A percentile compares a stretch with the other conserved stretches of the same genome.
Conservation (phyloP, 2,888 invertebrate genomes). For the Girardia tigrina region DNA sequence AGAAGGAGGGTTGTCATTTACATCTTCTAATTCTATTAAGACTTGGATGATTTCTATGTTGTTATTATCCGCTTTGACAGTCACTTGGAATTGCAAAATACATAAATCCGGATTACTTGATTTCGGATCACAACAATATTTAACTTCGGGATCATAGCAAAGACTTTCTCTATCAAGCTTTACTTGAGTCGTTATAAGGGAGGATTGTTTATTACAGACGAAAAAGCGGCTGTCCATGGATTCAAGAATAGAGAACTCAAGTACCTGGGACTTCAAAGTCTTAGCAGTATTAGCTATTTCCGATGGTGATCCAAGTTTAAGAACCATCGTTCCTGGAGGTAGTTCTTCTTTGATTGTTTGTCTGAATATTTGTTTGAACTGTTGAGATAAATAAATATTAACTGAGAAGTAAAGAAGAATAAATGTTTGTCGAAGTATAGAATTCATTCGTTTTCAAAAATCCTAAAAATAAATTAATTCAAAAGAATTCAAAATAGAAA, state of each 20-base stretch:
- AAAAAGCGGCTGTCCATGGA: background rate
- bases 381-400: background rate
- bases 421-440: no score
- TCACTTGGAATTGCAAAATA: constrained; percentile 24
- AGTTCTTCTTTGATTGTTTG: constrained; percentile 16
- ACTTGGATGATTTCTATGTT: constrained; percentile 23
- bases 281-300: background rate
- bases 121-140: constrained; percentile 16
- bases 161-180: constrained; percentile 21
- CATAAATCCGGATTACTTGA: constrained; percentile 15
- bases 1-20: constrained; percentile 30
- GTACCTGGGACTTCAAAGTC: background rate
- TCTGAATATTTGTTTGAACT: background rate
- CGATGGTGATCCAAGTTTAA: background rate
- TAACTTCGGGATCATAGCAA: constrained; percentile 20
- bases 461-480: no score
- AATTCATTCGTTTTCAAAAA: no score
- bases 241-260: background rate
- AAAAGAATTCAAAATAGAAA: no score
- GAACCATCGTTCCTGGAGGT: constrained; percentile 32
- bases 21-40: constrained; percentile 11
- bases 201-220: background rate
- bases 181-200: background rate
- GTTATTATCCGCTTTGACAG: background rate
- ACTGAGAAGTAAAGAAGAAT: background rate